These are phyloP conservation scores for Phrixothrix hirtus DNA, from an alignment of 2,888 invertebrate species.

Conservation along the genomic window DNA sequence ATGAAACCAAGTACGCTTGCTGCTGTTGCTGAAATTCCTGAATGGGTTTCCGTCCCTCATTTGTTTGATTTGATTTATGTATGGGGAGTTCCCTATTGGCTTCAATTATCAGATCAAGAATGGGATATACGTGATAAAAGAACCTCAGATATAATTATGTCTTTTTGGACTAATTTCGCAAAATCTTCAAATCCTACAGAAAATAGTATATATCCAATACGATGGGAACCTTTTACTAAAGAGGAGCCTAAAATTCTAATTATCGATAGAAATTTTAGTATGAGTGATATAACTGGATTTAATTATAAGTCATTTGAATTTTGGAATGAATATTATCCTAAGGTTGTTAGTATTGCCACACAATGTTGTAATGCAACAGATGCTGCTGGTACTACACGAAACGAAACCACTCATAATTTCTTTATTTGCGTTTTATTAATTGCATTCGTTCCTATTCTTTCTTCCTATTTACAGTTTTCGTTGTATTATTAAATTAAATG, in stretches of 20 bases:
- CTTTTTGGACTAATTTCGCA: conserved; percentile 78
- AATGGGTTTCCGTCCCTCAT: conserved; percentile 81
- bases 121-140: conserved; percentile 81
- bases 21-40: conserved; percentile 68
- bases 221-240: conserved; percentile 73
- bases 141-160: conserved; percentile 79
- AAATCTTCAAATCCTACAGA: conserved; percentile 73
- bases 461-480: no score
- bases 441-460: not conserved
- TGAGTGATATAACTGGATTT: conserved; percentile 68
- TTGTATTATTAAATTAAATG: no score
- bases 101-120: conserved; percentile 62
- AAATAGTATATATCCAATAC: conserved; percentile 68
- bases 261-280: conserved; percentile 76
- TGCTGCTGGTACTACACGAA: conserved; percentile 7
- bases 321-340: conserved; percentile 84
- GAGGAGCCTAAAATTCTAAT: conserved; percentile 72
- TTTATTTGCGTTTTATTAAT: not conserved
- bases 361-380: conserved; percentile 71
- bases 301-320: conserved; percentile 80
- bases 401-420: not conserved
- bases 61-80: conserved; percentile 80
- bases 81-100: conserved; percentile 79
- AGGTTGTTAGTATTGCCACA: conserved; percentile 70
- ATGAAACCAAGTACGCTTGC: conserved; percentile 69